Base-by-base conservation (phyloP, 2,888 invertebrate genomes). In the Merodon equestris region DNA sequence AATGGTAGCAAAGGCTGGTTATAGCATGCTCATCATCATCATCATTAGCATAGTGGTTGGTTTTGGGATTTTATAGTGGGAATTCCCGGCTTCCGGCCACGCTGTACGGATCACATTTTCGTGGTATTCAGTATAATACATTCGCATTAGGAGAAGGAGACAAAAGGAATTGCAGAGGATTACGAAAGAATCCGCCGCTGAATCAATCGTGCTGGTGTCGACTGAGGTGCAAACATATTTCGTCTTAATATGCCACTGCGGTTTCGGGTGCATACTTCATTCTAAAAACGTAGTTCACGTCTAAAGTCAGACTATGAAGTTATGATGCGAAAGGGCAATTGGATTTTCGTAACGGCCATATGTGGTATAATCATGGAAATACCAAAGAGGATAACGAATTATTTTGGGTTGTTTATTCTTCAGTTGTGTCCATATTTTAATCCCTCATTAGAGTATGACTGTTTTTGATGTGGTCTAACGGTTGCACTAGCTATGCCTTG, bases 1-100 rank as follows among this genome's bases (percentile, higher is more conserved):
- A 54, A 57, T 53, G 36, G 72, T 67, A 61, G 67, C 63, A 54
- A 38, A 51, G 68, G 79, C 34, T 70, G 74, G 38, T 42, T n/a
- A 17, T 40, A 19, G 50, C 54, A 61, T 75, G 57, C 68, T 56
- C 50, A 57, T 68, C 53, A 73, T 73, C 63, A 15, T 64, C 38
- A 74, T 54, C 68, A 68, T 68, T 57, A 79, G 48, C 58, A 74
- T 60, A 18, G 40, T 50, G 19, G 34, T 14, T 10, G 44, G 61
- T 48, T 44, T 38, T 13, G 2, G 19, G 47, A 58, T 64, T 67
- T 56, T 50, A 64, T 17, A 13, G 9, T 34, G 79, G 79, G 58
- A 64, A 63, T 74, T 79, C 64, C 79, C 74, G 58, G 48, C 64
- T 70, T 79, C 79, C 79, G 77, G 76, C 51, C 36, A 45, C 53